Evolutionary conservation across 1,140 invertebrate genomes (phyloP), one percentile per base, ranked within the genome.

Genomic region (Rhopalosiphum padi): DNA sequence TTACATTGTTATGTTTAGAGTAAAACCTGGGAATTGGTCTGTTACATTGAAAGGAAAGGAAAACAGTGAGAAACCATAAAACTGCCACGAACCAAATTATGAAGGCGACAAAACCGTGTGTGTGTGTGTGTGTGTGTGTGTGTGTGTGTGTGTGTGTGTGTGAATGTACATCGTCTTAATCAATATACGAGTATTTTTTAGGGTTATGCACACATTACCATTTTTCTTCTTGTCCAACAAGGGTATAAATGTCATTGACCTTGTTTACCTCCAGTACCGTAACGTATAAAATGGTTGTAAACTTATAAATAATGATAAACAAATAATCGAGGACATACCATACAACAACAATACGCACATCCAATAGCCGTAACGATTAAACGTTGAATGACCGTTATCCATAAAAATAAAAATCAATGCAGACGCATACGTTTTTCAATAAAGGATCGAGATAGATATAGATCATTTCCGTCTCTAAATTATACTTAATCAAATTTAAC

Each of bases 141-240:
- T 43, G 88, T 60, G 48, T 90, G 51, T 90, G 88, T 90, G 51
- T 90, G 53, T 60, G 53, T 55, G 30, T 53, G 46, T 41, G 89
- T 89, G 48, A 53, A 53, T 89, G 87, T 89, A 89, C 46, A 92
- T 83, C 91, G 91, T 85, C 77, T 83, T 93, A 86, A 93, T 93
- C 91, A 93, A 93, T 93, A 93, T 86, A 51, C 90, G 30, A 55
- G 82, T 85, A 37, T 93, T 86, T 93, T 93, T 86, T 93, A 86
- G 91, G 91, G 91, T 93, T 93, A 86, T 93, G 91, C 48, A 93
- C 91, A 93, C 91, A 93, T 93, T 86, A 85, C 82, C 91, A 86
- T 93, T 93, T 93, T 93, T 93, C 91, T 85, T 83, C 77, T 93
- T 53, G 91, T 83, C 35, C 35, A 43, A 93, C 82, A 93, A 93